These are phyloP conservation scores for Meandrusa payeni DNA, from an alignment of 2,888 invertebrate genomes.

Conservation along the genomic window DNA sequence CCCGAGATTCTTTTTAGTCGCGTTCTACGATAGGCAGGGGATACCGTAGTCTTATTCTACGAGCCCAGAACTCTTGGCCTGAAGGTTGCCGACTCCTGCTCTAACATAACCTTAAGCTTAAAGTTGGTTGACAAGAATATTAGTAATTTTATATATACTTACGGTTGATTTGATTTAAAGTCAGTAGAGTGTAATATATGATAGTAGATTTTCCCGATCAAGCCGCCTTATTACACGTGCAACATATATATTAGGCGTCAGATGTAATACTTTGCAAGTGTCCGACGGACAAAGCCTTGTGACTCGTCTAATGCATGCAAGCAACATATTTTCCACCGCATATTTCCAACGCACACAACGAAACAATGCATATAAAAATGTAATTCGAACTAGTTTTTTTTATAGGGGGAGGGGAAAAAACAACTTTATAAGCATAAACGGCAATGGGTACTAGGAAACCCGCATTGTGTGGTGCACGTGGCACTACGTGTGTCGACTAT, in stretches of 20 bases:
- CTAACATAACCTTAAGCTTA: too few species aligned
- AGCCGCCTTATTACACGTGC: not conserved
- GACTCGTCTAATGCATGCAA: slow-evolving; percentile 25
- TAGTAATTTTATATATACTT: too few species aligned
- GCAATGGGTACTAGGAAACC: slow-evolving; percentile 44
- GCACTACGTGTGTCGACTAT: slow-evolving; percentile 25
- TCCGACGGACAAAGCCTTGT: slow-evolving; percentile 10
- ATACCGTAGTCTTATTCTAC: too few species aligned
- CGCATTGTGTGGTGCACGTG: slow-evolving; percentile 44
- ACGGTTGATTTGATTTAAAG: too few species aligned
- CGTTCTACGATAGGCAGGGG: too few species aligned
- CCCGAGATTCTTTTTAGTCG: too few species aligned
- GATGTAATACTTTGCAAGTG: slow-evolving; percentile 9
- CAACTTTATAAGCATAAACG: slow-evolving; percentile 28
- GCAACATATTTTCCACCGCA: slow-evolving; percentile 24
- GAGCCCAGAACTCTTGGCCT: too few species aligned
- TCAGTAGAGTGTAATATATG: too few species aligned
- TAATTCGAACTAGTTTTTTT: slow-evolving; percentile 21
- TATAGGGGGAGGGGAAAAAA: slow-evolving; percentile 15
- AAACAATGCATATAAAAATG: slow-evolving; percentile 26
- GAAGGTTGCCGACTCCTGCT: too few species aligned
- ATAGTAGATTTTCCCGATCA: too few species aligned
- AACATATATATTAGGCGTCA: not conserved
- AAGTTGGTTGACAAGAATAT: too few species aligned
- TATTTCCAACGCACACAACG: slow-evolving; percentile 22